Conservation (phyloP, 1,140 invertebrate species). For the Dinoponera quadriceps region DNA sequence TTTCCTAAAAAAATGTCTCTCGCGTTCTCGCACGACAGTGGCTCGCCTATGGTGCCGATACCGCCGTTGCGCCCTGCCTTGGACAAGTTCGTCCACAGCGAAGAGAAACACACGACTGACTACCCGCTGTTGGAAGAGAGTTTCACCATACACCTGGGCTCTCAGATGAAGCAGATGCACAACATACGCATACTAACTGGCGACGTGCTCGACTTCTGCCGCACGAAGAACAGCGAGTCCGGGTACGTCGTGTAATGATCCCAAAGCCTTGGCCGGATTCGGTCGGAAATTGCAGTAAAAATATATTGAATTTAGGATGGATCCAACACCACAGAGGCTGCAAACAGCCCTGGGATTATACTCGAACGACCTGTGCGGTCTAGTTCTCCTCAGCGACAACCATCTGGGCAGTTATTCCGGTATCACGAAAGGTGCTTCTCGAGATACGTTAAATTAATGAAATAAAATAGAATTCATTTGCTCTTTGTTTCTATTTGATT, state of each 20-base stretch:
- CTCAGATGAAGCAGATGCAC: slow-evolving; percentile 99
- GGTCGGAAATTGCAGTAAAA: too few species aligned
- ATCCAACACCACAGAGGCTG: slow-evolving; percentile 91
- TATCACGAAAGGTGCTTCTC: slow-evolving; percentile 89
- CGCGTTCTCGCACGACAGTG: slow-evolving; percentile 67
- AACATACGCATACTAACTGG: slow-evolving; percentile 96
- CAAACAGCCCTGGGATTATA: slow-evolving; percentile 98
- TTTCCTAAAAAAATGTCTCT: background rate
- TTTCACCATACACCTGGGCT: slow-evolving; percentile 98
- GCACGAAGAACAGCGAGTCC: slow-evolving; percentile 86
- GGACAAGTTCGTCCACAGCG: slow-evolving; percentile 74
- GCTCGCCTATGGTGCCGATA: slow-evolving; percentile 81
- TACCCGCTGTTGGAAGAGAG: slow-evolving; percentile 92
- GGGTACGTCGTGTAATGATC: slow-evolving; percentile 73
- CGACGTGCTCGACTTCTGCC: slow-evolving; percentile 95
- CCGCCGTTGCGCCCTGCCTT: slow-evolving; percentile 75
- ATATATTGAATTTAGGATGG: slow-evolving; percentile 81
- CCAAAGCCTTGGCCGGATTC: background rate
- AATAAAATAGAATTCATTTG: too few species aligned
- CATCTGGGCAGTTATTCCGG: slow-evolving; percentile 91
- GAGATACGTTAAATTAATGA: background rate
- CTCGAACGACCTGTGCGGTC: slow-evolving; percentile 95
- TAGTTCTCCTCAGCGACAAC: slow-evolving; percentile 94
- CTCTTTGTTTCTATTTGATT: too few species aligned
- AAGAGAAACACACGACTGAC: slow-evolving; percentile 79